These are phyloP conservation scores for Aromia moschata DNA, from an alignment of 2,888 invertebrate species.

Conservation along the genomic window DNA sequence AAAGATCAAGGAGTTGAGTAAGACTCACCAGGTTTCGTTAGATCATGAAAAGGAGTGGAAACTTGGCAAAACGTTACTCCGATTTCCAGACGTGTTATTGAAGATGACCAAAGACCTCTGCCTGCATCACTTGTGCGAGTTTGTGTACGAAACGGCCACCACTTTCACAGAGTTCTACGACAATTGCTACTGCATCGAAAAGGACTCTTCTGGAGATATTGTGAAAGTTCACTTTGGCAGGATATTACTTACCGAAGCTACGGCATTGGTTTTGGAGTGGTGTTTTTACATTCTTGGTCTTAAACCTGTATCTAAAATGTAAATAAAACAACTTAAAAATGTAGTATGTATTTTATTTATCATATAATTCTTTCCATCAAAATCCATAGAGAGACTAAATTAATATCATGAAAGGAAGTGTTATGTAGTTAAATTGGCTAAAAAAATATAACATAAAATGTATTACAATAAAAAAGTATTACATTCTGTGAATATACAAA, in stretches of 20 bases:
- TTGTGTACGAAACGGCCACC: constrained; percentile 92
- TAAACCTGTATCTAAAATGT: constrained; percentile 93
- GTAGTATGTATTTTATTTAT: constrained; percentile 12
- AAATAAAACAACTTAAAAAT: constrained; percentile 51
- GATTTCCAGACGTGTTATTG: constrained; percentile 87
- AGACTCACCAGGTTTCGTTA: constrained; percentile 72
- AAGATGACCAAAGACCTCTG: constrained; percentile 84
- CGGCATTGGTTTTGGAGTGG: constrained; percentile 85
- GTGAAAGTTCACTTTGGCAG: constrained; percentile 85
- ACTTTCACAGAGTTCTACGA: constrained; percentile 98
- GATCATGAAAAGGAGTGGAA: constrained; percentile 95
- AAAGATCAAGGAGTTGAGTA: constrained; percentile 70
- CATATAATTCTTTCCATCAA: background rate
- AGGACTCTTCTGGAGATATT: constrained; percentile 82
- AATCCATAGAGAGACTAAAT: constrained; percentile 19
- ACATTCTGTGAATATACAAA: no score
- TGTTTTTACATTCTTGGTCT: constrained; percentile 93
- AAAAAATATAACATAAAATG: background rate
- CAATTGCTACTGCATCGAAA: constrained; percentile 96
- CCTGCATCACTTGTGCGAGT: constrained; percentile 92
- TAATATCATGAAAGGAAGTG: constrained; percentile 17
- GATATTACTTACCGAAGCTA: constrained; percentile 90
- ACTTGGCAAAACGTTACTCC: constrained; percentile 84
- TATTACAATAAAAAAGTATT: no score
- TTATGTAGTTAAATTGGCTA: background rate